A percentile compares a stretch with the other conserved stretches of the same genome.
Conservation (phyloP, 2,113 vertebrate species). For the Platysternon megacephalum region DNA sequence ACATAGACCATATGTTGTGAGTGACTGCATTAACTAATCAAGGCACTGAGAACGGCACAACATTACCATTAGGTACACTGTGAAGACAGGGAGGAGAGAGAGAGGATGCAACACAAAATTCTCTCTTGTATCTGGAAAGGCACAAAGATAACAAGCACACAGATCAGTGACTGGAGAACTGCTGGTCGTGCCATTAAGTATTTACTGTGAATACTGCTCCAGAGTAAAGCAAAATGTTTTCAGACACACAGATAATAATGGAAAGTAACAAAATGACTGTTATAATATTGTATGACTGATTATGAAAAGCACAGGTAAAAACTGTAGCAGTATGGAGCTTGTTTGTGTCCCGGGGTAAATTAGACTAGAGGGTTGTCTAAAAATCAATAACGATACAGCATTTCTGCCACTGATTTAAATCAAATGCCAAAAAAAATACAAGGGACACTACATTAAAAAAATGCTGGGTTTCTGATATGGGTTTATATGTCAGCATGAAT, state of each 20-base stretch:
- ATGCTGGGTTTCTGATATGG: neutral
- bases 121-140: neutral
- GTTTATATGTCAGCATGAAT: neutral
- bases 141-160: neutral
- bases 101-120: neutral
- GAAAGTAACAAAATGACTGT: neutral
- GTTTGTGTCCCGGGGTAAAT: neutral
- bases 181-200: neutral
- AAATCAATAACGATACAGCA: neutral
- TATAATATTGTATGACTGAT: neutral
- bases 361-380: neutral
- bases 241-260: neutral
- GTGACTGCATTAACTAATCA: rapidly evolving
- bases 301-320: neutral
- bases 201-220: neutral
- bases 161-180: neutral
- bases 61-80: neutral
- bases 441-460: neutral
- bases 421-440: neutral
- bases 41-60: neutral
- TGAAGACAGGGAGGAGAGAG: neutral
- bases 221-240: neutral
- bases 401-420: neutral
- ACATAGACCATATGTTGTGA: neutral
- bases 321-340: neutral